A percentile compares a stretch with the other conserved stretches of the same genome.
Evolutionary conservation across 1,140 invertebrate genomes (phyloP).

Genomic region (Euura lappo): DNA sequence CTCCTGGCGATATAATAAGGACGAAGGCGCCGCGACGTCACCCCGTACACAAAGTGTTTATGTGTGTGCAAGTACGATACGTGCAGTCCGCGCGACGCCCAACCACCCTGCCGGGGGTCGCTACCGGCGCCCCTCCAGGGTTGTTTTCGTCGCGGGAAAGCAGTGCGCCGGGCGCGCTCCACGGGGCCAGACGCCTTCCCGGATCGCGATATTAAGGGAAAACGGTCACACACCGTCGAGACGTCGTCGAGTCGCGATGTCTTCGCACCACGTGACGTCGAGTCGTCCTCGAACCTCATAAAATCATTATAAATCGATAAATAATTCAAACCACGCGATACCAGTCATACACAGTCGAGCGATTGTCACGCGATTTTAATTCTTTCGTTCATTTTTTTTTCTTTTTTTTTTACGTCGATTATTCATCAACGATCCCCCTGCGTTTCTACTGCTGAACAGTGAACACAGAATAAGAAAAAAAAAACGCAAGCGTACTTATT

Average conservation of each 20-base stretch:
- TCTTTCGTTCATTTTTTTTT: too few relatives aligned
- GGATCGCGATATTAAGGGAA: neutral
- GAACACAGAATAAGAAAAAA: too few relatives aligned
- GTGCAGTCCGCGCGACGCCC: conserved; percentile 9
- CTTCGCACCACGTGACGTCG: too few relatives aligned
- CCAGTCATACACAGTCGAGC: too few relatives aligned
- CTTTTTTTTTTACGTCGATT: too few relatives aligned
- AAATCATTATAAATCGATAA: too few relatives aligned
- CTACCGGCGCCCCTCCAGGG: conserved; percentile 11
- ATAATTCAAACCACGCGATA: too few relatives aligned
- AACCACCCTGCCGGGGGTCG: conserved; percentile 7
- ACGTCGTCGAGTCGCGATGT: neutral
- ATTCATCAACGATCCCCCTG: too few relatives aligned
- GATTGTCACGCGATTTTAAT: too few relatives aligned
- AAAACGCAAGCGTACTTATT: too few relatives aligned
- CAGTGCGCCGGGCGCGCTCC: conserved; percentile 36
- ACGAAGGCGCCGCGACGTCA: conserved; percentile 12
- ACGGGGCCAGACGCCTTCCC: conserved; percentile 21
- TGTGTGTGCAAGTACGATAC: neutral
- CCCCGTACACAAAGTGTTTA: conserved; percentile 7
- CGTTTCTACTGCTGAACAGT: too few relatives aligned
- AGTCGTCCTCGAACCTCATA: too few relatives aligned
- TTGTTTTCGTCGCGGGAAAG: neutral
- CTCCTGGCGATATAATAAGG: neutral
- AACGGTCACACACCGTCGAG: neutral